These are phyloP conservation scores for Buteo buteo DNA, from an alignment of 2,113 vertebrate species.

Conservation along the genomic window DNA sequence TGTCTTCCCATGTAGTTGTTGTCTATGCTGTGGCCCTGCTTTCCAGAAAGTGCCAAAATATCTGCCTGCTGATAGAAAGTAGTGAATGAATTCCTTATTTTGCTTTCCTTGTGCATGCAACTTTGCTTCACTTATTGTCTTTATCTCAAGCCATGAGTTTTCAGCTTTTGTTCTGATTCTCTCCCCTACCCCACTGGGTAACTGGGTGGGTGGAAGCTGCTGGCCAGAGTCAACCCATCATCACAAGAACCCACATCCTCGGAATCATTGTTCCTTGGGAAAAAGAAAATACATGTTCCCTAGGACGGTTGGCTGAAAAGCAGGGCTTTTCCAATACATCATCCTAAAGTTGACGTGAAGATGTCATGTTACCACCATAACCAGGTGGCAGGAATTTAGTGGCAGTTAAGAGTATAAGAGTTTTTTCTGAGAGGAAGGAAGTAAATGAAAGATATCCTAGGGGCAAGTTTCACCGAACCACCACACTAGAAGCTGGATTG, in stretches of 20 bases:
- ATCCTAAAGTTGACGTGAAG: not conserved
- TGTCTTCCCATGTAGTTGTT: not conserved
- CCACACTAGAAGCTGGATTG: not conserved
- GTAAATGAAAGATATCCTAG: not conserved
- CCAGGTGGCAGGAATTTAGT: not conserved
- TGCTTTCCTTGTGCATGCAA: rapidly evolving
- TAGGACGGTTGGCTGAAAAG: not conserved
- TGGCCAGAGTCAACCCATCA: not conserved
- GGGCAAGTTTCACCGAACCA: not conserved
- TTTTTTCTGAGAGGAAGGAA: not conserved
- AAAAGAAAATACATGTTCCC: not conserved
- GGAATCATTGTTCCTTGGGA: not conserved
- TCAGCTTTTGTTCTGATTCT: not conserved
- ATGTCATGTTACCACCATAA: not conserved
- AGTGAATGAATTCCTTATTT: not conserved
- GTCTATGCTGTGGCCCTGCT: not conserved
- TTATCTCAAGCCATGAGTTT: not conserved
- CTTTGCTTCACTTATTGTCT: not conserved
- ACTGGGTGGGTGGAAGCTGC: not conserved
- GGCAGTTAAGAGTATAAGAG: not conserved
- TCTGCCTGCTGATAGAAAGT: not conserved
- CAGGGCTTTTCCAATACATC: not conserved
- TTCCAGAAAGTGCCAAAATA: not conserved
- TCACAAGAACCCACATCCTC: not conserved
- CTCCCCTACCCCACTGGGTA: rapidly evolving